Conservation (phyloP, 2,888 invertebrate species). For the Tetragonula carbonaria region DNA sequence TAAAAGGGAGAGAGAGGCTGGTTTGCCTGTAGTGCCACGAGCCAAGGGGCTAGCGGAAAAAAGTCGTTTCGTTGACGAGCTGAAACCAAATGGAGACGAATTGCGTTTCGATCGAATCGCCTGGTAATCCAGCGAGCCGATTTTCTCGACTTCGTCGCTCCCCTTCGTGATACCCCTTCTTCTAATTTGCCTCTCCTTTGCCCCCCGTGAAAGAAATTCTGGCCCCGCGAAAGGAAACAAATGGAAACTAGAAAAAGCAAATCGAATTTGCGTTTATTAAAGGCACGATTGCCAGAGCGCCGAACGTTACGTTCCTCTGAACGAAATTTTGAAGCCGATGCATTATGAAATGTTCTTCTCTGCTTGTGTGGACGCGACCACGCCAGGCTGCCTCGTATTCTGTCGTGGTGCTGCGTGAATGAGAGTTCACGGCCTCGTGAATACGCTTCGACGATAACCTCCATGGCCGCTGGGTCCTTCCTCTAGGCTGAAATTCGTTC, state of each 20-base stretch:
- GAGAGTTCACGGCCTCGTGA: conserved; percentile 30
- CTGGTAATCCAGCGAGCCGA: not conserved
- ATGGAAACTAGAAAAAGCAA: not conserved
- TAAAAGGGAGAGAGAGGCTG: conserved; percentile 5
- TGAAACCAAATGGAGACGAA: conserved; percentile 27
- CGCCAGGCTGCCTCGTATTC: conserved; percentile 16
- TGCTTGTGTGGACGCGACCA: not conserved
- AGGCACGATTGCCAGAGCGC: not conserved
- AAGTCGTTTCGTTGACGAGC: conserved; percentile 55
- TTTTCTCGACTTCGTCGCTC: not conserved
- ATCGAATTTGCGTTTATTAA: conserved; percentile 33
- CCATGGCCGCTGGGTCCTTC: not conserved
- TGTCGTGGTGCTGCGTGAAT: conserved; percentile 1
- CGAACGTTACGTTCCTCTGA: conserved; percentile 31
- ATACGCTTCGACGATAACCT: not conserved
- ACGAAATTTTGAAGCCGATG: conserved; percentile 39
- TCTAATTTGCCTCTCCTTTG: conserved; percentile 10
- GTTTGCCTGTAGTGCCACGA: conserved; percentile 8
- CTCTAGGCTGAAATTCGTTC: not conserved
- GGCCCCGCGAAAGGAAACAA: no score
- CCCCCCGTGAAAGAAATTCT: not conserved
- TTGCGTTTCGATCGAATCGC: conserved; percentile 26
- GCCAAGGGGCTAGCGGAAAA: conserved; percentile 37
- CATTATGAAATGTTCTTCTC: conserved; percentile 1
- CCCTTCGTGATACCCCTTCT: not conserved